Percentiles rank a stretch among this genome's conserved stretches.
Conservation (phyloP, 37 sponge, comb jelly and placozoan species). For the Chondrilla cf. caribensis region DNA sequence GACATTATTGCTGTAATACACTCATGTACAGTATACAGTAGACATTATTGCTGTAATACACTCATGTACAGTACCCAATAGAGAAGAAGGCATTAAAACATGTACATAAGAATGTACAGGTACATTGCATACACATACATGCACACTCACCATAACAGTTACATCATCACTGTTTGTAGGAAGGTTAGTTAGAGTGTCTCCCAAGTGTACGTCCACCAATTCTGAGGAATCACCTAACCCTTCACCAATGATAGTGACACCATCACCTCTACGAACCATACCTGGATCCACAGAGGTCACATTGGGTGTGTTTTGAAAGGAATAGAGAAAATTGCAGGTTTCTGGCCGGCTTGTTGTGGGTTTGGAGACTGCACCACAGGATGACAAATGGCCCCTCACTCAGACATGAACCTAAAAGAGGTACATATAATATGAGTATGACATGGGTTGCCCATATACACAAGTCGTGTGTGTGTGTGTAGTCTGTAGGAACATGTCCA, state of each 20-base stretch:
- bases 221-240: conserved; percentile 36
- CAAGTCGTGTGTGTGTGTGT: no score
- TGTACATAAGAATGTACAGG: no score
- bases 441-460: no score
- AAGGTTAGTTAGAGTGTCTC: conserved; percentile 28
- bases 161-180: conserved; percentile 25
- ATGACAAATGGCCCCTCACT: conserved; percentile 54
- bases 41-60: no score
- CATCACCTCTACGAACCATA: conserved; percentile 28
- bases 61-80: no score
- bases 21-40: no score
- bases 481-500: no score
- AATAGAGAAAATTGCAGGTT: conserved; percentile 58
- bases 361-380: conserved; percentile 39
- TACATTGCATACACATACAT: no score
- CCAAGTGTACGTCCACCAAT: conserved; percentile 28
- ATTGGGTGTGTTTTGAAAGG: conserved; percentile 37
- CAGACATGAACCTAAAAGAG: conserved; percentile 55
- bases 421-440: not conserved
- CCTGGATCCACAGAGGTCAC: conserved; percentile 49
- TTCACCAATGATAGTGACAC: conserved; percentile 33
- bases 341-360: not conserved
- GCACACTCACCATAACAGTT: conserved; percentile 11
- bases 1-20: no score
- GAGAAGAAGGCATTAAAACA: no score